These are phyloP conservation scores for Bungarus multicinctus DNA, from an alignment of 2,113 vertebrate genomes.

Conservation along the genomic window DNA sequence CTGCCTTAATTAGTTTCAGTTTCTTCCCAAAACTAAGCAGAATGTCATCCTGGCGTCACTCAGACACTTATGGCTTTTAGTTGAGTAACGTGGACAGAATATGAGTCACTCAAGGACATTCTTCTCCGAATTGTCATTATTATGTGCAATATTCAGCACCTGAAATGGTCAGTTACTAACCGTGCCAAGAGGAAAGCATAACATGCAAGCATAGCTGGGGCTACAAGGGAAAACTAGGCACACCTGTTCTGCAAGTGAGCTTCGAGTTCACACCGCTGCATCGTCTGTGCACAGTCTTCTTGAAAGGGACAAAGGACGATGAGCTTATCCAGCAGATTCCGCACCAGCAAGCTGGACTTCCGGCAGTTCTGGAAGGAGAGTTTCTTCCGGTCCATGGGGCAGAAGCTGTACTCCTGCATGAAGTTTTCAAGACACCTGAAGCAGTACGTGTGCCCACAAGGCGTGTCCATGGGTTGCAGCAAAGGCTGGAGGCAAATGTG, in stretches of 20 bases:
- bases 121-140: not conserved
- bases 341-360: constrained; percentile 84
- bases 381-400: constrained; percentile 85
- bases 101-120: not conserved
- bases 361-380: constrained; percentile 84
- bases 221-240: accelerated
- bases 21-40: not conserved
- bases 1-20: not conserved
- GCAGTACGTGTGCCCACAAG: constrained; percentile 90
- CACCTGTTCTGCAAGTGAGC: constrained; percentile 91
- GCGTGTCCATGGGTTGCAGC: constrained; percentile 88
- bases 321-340: constrained; percentile 89
- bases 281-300: constrained; percentile 76
- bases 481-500: constrained; percentile 92
- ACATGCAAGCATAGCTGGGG: not conserved
- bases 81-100: not conserved
- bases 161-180: not conserved
- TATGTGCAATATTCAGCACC: not conserved
- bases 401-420: constrained; percentile 87
- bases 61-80: not conserved
- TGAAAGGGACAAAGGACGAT: constrained; percentile 79
- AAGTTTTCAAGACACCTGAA: constrained; percentile 87
- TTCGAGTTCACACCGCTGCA: constrained; percentile 90
- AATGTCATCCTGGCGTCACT: not conserved
- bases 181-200: accelerated